Base-by-base conservation (phyloP, 2,113 vertebrate species). In the Pampusana beccarii region DNA sequence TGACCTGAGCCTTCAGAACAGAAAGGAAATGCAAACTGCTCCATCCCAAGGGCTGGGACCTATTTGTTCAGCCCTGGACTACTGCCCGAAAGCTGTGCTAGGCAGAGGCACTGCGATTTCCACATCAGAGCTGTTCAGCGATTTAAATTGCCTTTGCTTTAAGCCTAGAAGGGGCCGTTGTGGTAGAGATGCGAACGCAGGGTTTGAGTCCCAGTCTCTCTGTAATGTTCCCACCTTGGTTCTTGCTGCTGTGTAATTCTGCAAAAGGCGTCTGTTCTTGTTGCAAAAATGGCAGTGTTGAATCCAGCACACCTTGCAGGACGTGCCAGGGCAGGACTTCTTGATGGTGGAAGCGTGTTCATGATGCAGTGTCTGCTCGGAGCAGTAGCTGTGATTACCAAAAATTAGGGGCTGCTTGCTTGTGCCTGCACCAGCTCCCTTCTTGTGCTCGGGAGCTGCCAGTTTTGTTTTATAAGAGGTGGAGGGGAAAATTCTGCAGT, bases 61-160 rank as follows among this genome's bases (percentile, higher is more conserved):
- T 89, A 61, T 93, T 92, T 72, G 51, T 84, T 93, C 58, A 82
- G 83, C 74, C 62, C 66, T 91, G 89, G 61, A 80, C 77, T 69
- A 5, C 46, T 78, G 77, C 82, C 77, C 48, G 26, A 51, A 92
- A 87, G 38, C 54, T 14, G 15, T 13, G 56, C 42, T 48, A 48
- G 74, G 56, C 26, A 54, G 77, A 86, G 36, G 54, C 36, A 24
- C 77, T 19, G 57, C 46, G 65, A 28, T 28, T 93, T 92, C 60
- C 26, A 24, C 1, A 0, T 70, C 4, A 1, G 42, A 88, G 82
- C 75, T 77, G 50, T 57, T 69, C 62, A 13, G 19, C 3, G 2
- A 3, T 64, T 79, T 80, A 36, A 54, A 54, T 77, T 82, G 33
- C 15, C n/a, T 88, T 84, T 61, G 10, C 51, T 79, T 72, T 11